These are phyloP conservation scores for Galaxias olidus DNA, from an alignment of 2,797 vertebrate species.

Conservation along the genomic window DNA sequence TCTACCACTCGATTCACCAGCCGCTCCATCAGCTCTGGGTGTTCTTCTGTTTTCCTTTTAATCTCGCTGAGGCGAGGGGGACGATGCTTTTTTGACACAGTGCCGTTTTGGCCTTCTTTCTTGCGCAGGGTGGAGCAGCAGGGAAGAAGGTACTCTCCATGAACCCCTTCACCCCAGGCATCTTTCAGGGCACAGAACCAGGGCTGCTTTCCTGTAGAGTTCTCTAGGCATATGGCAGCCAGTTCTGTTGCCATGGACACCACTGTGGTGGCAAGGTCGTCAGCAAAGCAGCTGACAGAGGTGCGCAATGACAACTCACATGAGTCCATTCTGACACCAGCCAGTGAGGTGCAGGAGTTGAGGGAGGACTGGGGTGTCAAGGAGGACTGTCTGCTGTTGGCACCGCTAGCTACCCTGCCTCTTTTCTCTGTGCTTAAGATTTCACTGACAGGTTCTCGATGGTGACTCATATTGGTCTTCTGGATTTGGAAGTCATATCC, in stretches of 20 bases:
- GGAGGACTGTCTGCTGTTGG: slow-evolving; percentile 68
- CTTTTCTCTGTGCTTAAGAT: slow-evolving; percentile 57
- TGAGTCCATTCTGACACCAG: slow-evolving; percentile 74
- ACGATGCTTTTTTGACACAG: slow-evolving; percentile 86
- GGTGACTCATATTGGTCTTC: slow-evolving; percentile 41
- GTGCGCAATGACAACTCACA: slow-evolving; percentile 75
- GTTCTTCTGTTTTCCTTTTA: slow-evolving; percentile 96
- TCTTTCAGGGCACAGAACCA: slow-evolving; percentile 96
- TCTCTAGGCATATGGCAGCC: slow-evolving; percentile 96
- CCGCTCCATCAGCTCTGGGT: slow-evolving; percentile 95
- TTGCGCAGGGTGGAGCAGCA: slow-evolving; percentile 81
- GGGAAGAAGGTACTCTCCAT: slow-evolving; percentile 68
- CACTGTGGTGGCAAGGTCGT: slow-evolving; percentile 93
- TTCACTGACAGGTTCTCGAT: slow-evolving; percentile 69
- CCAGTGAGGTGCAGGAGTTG: slow-evolving; percentile 66
- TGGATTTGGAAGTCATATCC: slow-evolving; percentile 62
- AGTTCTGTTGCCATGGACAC: slow-evolving; percentile 99
- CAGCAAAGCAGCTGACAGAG: slow-evolving; percentile 89
- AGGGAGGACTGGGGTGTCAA: slow-evolving; percentile 72
- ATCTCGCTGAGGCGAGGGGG: slow-evolving; percentile 98
- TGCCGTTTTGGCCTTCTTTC: slow-evolving; percentile 80
- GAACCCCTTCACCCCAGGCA: slow-evolving; percentile 63
- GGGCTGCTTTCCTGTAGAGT: slow-evolving; percentile 93
- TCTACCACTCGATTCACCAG: slow-evolving; percentile 96
- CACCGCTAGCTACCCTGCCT: slow-evolving; percentile 52